Conservation (phyloP, 2,888 invertebrate species). For the Exephanes ischioxanthus region DNA sequence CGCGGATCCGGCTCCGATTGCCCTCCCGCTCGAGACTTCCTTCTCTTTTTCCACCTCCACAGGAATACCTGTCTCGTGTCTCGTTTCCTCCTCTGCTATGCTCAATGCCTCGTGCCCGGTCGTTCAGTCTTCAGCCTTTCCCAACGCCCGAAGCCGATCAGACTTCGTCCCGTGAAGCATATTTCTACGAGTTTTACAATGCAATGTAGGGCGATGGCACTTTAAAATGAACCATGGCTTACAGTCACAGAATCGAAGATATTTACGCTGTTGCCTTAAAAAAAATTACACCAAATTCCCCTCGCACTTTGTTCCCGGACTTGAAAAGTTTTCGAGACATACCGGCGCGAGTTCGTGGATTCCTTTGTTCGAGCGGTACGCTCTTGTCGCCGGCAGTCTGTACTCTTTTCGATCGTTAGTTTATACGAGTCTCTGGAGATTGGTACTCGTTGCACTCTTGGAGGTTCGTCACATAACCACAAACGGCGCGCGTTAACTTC, state of each 20-base stretch:
- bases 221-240: not conserved
- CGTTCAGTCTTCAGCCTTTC: constrained; percentile 43
- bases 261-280: not conserved
- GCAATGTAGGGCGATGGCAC: not conserved
- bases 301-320: not conserved
- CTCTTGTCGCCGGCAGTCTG: not conserved
- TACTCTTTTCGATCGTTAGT: not conserved
- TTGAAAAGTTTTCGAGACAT: not conserved
- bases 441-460: not conserved
- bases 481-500: not conserved
- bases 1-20: constrained; percentile 75
- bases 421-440: not conserved
- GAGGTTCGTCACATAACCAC: not conserved
- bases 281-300: not conserved
- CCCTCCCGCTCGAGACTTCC: constrained; percentile 75
- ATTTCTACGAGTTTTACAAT: not conserved
- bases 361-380: not conserved
- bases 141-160: not conserved
- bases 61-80: constrained; percentile 5
- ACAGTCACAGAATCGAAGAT: not conserved
- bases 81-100: constrained; percentile 53
- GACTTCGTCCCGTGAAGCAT: not conserved
- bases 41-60: constrained; percentile 71
- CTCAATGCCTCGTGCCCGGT: constrained; percentile 19
- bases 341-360: constrained; percentile 4